phyloP scores from a whole-genome alignment of 2,797 vertebrate species.

The Myoxocephalus aenaeus region DNA sequence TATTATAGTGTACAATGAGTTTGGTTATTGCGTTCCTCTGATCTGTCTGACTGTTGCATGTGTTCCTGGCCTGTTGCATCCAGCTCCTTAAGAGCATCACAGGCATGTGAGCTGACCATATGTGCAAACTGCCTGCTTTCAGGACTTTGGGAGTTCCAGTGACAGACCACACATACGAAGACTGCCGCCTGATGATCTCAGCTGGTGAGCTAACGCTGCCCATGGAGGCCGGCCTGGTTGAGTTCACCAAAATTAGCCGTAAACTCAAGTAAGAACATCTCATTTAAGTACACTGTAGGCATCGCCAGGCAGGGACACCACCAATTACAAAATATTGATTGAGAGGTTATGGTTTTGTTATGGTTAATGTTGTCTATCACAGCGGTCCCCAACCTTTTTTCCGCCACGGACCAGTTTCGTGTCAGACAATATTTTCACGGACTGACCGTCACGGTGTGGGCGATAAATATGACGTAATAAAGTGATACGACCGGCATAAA shows the following conservation, averaged over 20 bases:
- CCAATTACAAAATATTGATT: background rate
- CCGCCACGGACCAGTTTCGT: too few species aligned
- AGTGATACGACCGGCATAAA: too few species aligned
- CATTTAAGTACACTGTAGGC: background rate
- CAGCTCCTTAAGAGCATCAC: background rate
- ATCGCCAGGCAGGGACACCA: background rate
- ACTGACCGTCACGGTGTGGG: too few species aligned
- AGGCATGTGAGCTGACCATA: background rate
- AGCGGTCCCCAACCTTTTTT: too few species aligned
- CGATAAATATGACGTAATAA: too few species aligned
- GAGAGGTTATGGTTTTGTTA: background rate
- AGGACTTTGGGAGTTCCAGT: conserved; percentile 90
- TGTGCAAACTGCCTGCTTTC: conserved; percentile 25
- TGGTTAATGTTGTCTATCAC: background rate
- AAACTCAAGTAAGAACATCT: conserved; percentile 90
- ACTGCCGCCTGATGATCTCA: conserved; percentile 97
- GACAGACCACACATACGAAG: conserved; percentile 98
- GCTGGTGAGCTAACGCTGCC: conserved; percentile 95
- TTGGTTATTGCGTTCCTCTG: background rate
- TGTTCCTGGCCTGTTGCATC: background rate
- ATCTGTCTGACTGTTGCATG: background rate
- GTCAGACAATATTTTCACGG: too few species aligned
- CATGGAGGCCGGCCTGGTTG: conserved; percentile 97
- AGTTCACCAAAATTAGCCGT: conserved; percentile 97
- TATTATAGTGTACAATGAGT: background rate